phyloP scores from a whole-genome alignment of 2,888 invertebrate genomes.

The Chymomyza caudatula region DNA sequence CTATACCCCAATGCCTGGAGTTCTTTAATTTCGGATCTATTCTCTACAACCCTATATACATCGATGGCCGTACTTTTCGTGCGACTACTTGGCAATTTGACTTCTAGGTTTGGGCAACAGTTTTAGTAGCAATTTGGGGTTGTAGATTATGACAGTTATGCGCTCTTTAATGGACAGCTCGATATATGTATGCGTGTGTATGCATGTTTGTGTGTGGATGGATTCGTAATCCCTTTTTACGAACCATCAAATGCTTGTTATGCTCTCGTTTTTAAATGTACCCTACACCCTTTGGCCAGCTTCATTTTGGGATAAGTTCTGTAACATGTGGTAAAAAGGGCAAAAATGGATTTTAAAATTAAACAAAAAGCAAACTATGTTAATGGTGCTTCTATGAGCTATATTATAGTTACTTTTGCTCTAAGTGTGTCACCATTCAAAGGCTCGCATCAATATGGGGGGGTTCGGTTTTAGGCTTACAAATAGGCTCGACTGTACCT shows the following conservation, averaged over 20 bases:
- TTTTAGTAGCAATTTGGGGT: not conserved
- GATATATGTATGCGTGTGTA: not conserved
- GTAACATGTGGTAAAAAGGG: too few species aligned
- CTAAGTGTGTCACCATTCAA: too few species aligned
- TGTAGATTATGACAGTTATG: not conserved
- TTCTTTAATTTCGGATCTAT: too few species aligned
- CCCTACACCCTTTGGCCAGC: not conserved
- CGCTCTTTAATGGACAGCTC: not conserved
- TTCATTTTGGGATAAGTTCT: not conserved
- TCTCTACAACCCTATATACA: too few species aligned
- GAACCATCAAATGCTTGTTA: conserved; percentile 67
- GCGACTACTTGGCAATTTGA: conserved; percentile 30
- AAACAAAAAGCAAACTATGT: too few species aligned
- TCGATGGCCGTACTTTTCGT: too few species aligned
- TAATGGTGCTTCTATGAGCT: too few species aligned
- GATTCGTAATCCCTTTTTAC: conserved; percentile 39
- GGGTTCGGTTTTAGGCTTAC: too few species aligned
- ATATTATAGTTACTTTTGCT: too few species aligned
- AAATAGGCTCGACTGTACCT: too few species aligned
- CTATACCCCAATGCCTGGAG: too few species aligned
- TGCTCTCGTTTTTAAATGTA: conserved; percentile 12
- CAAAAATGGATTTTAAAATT: not conserved
- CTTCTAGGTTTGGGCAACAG: conserved; percentile 4
- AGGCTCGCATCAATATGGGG: too few species aligned
- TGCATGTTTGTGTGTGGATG: not conserved